Evolutionary conservation across 2,888 invertebrate species (phyloP).

Genomic region (Drosophila yooni): DNA sequence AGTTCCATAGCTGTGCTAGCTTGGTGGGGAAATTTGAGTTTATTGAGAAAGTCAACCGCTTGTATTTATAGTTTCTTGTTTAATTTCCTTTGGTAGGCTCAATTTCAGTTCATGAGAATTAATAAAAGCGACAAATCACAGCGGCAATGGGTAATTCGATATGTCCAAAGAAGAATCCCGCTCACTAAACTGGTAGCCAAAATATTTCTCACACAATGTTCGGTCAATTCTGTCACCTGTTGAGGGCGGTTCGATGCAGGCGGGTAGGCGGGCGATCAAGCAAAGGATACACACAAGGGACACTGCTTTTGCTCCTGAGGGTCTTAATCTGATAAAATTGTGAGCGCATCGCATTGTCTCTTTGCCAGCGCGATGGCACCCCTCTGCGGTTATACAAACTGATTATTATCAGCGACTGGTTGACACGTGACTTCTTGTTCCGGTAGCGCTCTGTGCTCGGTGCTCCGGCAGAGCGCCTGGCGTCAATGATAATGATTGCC

Average conservation of each 20-base stretch:
- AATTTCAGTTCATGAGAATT: conserved; percentile 76
- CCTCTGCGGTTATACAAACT: conserved; percentile 57
- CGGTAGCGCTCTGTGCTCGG: conserved; percentile 18
- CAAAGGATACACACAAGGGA: conserved; percentile 54
- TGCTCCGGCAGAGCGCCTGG: conserved; percentile 23
- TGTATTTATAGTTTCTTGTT: conserved; percentile 6
- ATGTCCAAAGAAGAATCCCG: conserved; percentile 47
- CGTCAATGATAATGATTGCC: conserved; percentile 54
- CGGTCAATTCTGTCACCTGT: conserved; percentile 68
- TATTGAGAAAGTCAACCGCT: conserved; percentile 15
- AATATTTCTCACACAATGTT: conserved; percentile 74
- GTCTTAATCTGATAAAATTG: conserved; percentile 77
- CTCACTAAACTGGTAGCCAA: conserved; percentile 43
- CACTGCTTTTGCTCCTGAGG: conserved; percentile 32
- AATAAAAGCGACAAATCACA: conserved; percentile 74
- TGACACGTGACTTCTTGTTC: conserved; percentile 70
- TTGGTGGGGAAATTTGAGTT: neutral
- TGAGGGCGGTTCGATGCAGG: conserved; percentile 47
- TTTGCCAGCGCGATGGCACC: conserved; percentile 30
- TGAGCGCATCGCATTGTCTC: conserved; percentile 63
- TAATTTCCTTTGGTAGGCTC: conserved; percentile 38
- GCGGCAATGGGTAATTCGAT: conserved; percentile 72
- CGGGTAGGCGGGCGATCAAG: conserved; percentile 16
- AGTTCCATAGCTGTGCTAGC: conserved; percentile 17
- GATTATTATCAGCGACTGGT: conserved; percentile 69